Evolutionary conservation across 2,888 invertebrate genomes (phyloP).

Genomic region (Platycheirus albimanus): DNA sequence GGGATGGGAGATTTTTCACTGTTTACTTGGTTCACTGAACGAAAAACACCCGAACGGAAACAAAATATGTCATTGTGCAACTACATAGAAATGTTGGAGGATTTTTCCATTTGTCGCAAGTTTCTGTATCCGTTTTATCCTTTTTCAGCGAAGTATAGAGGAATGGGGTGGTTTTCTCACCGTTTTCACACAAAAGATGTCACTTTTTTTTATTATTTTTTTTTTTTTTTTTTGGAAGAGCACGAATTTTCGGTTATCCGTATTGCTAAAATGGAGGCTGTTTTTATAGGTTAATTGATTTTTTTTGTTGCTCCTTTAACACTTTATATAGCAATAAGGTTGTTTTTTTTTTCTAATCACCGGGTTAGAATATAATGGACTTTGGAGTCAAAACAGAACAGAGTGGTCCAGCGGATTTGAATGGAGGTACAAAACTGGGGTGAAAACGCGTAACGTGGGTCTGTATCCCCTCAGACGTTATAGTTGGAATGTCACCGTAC

Average conservation of each 20-base stretch:
- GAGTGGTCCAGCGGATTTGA: constrained; percentile 60
- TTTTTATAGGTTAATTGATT: constrained; percentile 11
- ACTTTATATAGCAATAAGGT: not conserved
- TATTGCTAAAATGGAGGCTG: not conserved
- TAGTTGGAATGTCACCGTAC: constrained; percentile 62
- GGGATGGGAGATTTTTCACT: constrained; percentile 24
- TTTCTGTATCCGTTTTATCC: constrained; percentile 69
- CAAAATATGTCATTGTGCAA: constrained; percentile 67
- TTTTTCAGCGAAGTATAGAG: constrained; percentile 37
- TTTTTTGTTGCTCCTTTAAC: constrained; percentile 8
- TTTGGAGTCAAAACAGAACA: constrained; percentile 46
- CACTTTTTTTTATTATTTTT: no score
- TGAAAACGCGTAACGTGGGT: constrained; percentile 68
- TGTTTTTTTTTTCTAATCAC: constrained; percentile 33
- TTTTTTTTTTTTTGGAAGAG: not conserved
- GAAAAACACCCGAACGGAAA: constrained; percentile 50
- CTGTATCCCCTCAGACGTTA: constrained; percentile 58
- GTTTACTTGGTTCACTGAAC: constrained; percentile 30
- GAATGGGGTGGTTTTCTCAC: constrained; percentile 52
- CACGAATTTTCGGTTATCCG: constrained; percentile 11
- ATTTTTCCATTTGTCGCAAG: constrained; percentile 56
- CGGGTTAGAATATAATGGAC: constrained; percentile 30
- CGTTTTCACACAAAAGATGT: constrained; percentile 54
- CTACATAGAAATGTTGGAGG: constrained; percentile 21
- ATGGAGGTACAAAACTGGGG: constrained; percentile 68